Base-by-base conservation (phyloP, 1,140 invertebrate genomes). In the Drosophila parvula region DNA sequence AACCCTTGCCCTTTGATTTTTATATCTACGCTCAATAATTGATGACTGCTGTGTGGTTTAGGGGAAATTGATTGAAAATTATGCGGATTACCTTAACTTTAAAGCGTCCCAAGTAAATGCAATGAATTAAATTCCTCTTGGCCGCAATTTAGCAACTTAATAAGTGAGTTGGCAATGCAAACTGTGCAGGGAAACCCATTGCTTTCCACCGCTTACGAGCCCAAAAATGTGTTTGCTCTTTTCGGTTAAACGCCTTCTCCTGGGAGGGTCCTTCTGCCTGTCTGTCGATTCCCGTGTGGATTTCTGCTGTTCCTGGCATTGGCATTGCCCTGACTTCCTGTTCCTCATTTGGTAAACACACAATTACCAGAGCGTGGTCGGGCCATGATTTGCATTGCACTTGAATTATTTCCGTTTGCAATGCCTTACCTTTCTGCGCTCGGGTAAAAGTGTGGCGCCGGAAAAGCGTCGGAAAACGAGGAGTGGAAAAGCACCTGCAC, bases 361-460 rank as follows among this genome's bases (percentile, higher is more conserved):
- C 81, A 80, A 81, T 86, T 88, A 83, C 82, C 82, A 79, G 74
- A 64, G 75, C 74, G 70, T 81, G 74, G 53, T 56, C 63, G 79
- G 77, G 82, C 67, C 78, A 85, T 79, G 82, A 85, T 85, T 88
- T 88, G 79, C 82, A 83, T 83, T 86, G 82, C 82, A 88, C 82
- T 88, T 83, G 84, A 86, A 86, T 83, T 88, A 86, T 86, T 88
- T 86, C 82, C 82, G 79, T 77, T 86, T 77, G 68, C 79, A 70
- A 63, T 67, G 43, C 48, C 38, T 44, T 41, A 38, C 45, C 28
- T 16, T 32, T 40, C 45, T n/a, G 30, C 47, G 61, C 47, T 22
- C 44, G 47, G 30, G 65, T 40, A 43, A 65, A 65, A 51, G 65
- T 51, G 34, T 38, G 22, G 9, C 40, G 38, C 14, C 28, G 32